A percentile compares a stretch with the other conserved stretches of the same genome.
phyloP scores from a whole-genome alignment of 2,888 invertebrate genomes.

The Ichneumoninae sp. region DNA sequence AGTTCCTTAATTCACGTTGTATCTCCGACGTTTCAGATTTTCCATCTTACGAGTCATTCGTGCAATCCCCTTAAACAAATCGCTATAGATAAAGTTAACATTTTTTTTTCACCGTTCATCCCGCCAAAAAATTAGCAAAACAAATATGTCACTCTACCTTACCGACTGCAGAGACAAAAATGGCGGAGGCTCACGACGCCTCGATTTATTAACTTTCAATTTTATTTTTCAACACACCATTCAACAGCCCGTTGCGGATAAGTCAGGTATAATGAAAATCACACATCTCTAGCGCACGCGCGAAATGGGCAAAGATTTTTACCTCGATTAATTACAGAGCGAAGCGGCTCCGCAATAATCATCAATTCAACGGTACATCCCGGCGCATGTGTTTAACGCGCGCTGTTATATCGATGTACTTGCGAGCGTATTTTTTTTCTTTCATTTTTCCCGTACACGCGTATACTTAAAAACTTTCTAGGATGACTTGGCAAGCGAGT shows the following conservation, averaged over 20 bases:
- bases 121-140: neutral
- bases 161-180: neutral
- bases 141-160: neutral
- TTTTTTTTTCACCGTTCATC: no score
- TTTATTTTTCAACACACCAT: conserved; percentile 4
- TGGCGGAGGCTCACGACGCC: neutral
- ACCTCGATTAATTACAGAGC: conserved; percentile 23
- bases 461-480: conserved; percentile 60
- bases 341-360: conserved; percentile 59
- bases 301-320: conserved; percentile 12
- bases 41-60: no score
- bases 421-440: conserved; percentile 12
- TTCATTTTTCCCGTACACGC: neutral
- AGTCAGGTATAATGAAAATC: neutral
- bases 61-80: no score
- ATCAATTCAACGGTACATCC: conserved; percentile 50
- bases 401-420: neutral
- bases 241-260: neutral
- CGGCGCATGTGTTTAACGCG: conserved; percentile 33
- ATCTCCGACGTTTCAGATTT: no score
- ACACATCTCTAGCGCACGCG: neutral
- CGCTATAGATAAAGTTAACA: no score
- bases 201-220: neutral
- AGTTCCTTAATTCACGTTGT: no score
- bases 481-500: conserved; percentile 55